Evolutionary conservation across 1,140 invertebrate species (phyloP), one percentile per base, ranked within the genome.

Genomic region (Archegozetes longisetosus): DNA sequence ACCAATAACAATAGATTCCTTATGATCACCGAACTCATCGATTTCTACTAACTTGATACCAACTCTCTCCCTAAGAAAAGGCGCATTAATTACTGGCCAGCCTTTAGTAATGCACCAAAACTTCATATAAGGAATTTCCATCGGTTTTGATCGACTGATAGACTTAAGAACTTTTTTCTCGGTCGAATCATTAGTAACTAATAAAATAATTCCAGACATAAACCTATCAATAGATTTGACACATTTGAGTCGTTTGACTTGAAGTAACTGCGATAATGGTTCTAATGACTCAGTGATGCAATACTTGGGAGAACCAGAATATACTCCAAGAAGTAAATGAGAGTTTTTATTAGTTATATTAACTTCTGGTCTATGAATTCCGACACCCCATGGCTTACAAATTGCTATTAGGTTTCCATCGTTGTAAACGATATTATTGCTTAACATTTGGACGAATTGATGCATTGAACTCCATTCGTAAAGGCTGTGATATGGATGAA

Each of bases 21-120:
- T 64, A 27, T 66, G 61, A 27, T 64, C 48, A 9, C 62, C 62
- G 3, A 64, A 28, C 48, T 64, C 62, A 47, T 64, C 62, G 20
- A 64, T 23, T 53, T 64, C 62, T 32, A 61, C n/a, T 23, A 64
- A 26, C 22, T 64, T 50, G 2, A 64, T 51, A 2, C 62, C 62
- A 22, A 61, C 26, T 13, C 51, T 26, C 26, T 64, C 62, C 22
- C n/a, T 3, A 17, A 55, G 26, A 6, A 6, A 9, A 24, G 17
- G 4, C 2, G 2, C n/a, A n/a, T 29, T 2, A 2, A 20, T 4
- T 17, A 6, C 29, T n/a, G 22, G 26, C 2, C 48, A 4, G 20
- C 57, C 57, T 27, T 25, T 58, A 1, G 47, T 49, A 46, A 58
- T 51, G 17, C 48, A 50, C 17, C 27, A 51, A 28, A 58, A 58